Conservation (phyloP, 2,888 invertebrate genomes). For the Drosophila mulleri region DNA sequence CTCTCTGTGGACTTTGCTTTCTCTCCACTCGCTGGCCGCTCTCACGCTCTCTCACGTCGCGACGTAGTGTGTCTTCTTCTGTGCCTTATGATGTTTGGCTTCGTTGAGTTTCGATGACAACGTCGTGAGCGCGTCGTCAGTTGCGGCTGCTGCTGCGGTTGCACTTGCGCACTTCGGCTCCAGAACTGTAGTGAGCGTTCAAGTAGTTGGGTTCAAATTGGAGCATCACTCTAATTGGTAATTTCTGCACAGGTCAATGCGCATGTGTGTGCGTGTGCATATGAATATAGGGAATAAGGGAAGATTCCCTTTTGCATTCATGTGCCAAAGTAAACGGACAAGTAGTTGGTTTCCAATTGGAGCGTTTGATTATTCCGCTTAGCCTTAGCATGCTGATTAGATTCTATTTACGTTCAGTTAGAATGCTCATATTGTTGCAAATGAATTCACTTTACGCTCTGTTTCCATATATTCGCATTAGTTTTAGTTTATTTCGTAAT, state of each 20-base stretch:
- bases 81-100: conserved; percentile 39
- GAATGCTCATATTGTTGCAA: not conserved
- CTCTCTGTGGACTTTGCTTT: conserved; percentile 22
- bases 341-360: not conserved
- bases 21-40: conserved; percentile 2
- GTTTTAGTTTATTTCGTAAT: conserved; percentile 13
- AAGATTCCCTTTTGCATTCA: not conserved
- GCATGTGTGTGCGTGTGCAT: not conserved
- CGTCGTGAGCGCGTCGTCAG: conserved; percentile 7
- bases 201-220: conserved; percentile 30
- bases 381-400: not conserved
- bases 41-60: conserved; percentile 20
- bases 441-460: conserved; percentile 1
- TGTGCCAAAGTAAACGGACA: not conserved
- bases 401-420: not conserved
- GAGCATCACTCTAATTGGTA: not conserved
- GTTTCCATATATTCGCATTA: conserved; percentile 1
- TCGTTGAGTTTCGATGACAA: conserved; percentile 46
- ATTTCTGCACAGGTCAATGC: not conserved
- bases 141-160: conserved; percentile 17
- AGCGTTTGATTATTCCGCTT: not conserved
- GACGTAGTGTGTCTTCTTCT: conserved; percentile 1
- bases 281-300: no score
- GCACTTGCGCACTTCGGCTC: conserved; percentile 68
- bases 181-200: conserved; percentile 26